Percentiles rank a stretch among this genome's conserved stretches.
These are phyloP conservation scores for Hybos culiciformis DNA, from an alignment of 2,888 invertebrate species.

Conservation along the genomic window DNA sequence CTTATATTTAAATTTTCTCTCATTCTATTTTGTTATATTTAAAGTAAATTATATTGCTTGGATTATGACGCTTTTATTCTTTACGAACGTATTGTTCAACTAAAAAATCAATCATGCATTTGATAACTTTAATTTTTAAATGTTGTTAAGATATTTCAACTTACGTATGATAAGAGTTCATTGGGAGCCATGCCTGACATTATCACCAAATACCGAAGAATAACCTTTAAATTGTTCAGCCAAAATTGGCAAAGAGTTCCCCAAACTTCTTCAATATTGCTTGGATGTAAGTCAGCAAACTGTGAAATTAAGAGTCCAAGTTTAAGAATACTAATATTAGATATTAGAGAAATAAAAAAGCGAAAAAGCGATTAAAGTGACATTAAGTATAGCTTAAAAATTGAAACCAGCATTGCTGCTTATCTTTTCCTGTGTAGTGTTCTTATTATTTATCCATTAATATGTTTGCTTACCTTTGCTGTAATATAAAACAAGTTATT, in stretches of 20 bases:
- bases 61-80: no score
- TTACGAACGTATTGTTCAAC: no score
- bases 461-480: conserved; percentile 55
- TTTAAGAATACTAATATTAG: not conserved
- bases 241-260: conserved; percentile 88
- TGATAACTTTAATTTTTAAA: no score
- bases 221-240: conserved; percentile 94
- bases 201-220: conserved; percentile 90
- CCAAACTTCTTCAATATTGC: conserved; percentile 94
- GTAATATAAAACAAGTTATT: conserved; percentile 98
- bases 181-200: conserved; percentile 95
- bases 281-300: conserved; percentile 92
- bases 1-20: no score
- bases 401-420: no score
- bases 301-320: conserved; percentile 33
- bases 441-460: not conserved
- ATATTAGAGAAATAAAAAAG: not conserved
- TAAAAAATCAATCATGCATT: no score
- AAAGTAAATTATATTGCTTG: no score
- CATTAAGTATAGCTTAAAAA: no score
- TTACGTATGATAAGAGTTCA: conserved; percentile 81
- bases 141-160: no score
- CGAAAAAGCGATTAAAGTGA: no score
- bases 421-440: no score
- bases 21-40: no score